Evolutionary conservation across 2,113 vertebrate species (phyloP).

Genomic region (Indicator maculatus): DNA sequence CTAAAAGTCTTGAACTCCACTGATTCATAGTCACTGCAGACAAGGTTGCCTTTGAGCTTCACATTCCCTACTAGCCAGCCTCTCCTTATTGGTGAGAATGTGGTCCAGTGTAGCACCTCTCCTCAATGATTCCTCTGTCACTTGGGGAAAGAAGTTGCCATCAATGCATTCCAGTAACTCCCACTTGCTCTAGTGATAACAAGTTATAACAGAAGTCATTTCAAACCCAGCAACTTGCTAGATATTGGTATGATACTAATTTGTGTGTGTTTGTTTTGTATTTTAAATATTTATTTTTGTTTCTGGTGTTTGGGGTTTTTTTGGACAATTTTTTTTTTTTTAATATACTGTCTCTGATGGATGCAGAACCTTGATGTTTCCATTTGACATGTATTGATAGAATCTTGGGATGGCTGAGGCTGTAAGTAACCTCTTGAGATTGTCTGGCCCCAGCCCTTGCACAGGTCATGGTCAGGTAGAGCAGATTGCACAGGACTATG

Average conservation of each 20-base stretch:
- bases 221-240: neutral
- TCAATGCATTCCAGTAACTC: neutral
- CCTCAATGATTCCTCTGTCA: neutral
- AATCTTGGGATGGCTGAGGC: neutral
- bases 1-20: neutral
- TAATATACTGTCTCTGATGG: neutral
- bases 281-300: neutral
- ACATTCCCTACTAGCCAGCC: neutral
- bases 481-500: no score
- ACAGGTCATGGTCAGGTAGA: no score
- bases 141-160: no score
- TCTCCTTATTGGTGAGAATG: neutral
- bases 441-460: no score
- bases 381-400: neutral
- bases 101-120: neutral
- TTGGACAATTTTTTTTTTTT: neutral
- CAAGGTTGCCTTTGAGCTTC: neutral
- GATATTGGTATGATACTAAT: neutral
- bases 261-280: neutral
- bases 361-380: neutral
- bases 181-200: neutral
- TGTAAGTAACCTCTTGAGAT: no score
- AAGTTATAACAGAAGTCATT: neutral
- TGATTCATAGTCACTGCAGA: neutral
- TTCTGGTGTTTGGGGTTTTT: neutral